Evolutionary conservation across 2,797 vertebrate species (phyloP), one percentile per base, ranked within the genome.

Genomic region (Cossypha niveicapilla): DNA sequence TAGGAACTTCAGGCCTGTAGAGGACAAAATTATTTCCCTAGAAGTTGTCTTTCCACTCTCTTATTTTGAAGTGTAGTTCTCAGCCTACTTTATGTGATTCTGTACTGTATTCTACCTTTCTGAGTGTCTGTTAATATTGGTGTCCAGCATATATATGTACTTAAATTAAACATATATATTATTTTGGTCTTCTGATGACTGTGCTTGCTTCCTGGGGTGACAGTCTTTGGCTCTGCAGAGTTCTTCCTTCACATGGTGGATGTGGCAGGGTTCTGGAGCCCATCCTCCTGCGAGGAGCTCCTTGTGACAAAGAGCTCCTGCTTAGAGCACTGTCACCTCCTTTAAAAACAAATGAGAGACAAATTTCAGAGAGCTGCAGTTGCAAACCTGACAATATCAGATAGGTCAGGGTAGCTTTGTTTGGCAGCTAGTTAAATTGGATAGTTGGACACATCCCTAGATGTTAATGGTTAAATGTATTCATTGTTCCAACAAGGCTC

Each of bases 401-500:
- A 8, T 39, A 39, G 88, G 92, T 96, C 91, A 82, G n/a, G 74
- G 86, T 56, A 51, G 90, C 90, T 97, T 94, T 96, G 90, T 94
- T 21, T 91, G 91, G 75, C 72, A 82, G 90, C 83, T 91, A 61
- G 94, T 97, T 97, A 93, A 91, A 84, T 47, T 39, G 79, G 90
- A 65, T 91, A 93, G 90, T 87, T 92, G 21, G 5, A 88, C 88
- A 90, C 92, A 95, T 97, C 96, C 86, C 82, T 96, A 89, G 89
- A 94, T 88, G 79, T 95, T 93, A 90, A 88, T 97, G 94, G 89
- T 88, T 71, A 96, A 86, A 95, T 92, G 93, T 95, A 81, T 94
- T 96, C 95, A 90, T 94, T 95, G 85, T 94, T 78, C 88, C 92
- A 96, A 97, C 97, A 97, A 97, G 94, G 93, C 47, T 76, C 62